Conservation (phyloP, 2,113 vertebrate genomes). For the Ammospiza nelsoni region DNA sequence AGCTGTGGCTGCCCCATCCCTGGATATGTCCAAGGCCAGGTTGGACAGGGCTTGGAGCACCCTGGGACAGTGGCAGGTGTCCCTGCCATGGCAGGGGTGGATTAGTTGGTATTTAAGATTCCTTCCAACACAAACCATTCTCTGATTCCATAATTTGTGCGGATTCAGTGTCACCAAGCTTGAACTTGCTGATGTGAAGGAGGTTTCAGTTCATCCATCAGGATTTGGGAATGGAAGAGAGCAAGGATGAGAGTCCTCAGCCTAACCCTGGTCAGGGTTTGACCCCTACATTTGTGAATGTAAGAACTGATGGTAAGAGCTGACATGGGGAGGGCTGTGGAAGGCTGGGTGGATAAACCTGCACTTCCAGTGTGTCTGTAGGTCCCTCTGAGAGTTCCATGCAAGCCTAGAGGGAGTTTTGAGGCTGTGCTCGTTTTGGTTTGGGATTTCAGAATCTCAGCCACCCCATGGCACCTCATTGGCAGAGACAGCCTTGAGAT, state of each 20-base stretch:
- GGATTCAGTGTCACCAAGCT: neutral
- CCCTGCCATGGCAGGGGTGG: neutral
- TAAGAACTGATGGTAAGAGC: neutral
- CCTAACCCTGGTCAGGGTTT: neutral
- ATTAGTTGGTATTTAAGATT: neutral
- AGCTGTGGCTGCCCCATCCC: neutral
- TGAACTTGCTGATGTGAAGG: neutral
- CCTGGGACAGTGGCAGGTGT: accelerated
- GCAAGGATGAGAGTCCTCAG: neutral
- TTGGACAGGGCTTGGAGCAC: accelerated
- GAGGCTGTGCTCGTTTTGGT: neutral
- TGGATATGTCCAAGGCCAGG: neutral
- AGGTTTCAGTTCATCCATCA: neutral
- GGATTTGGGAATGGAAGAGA: neutral
- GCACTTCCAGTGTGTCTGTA: neutral
- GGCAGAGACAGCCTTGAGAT: neutral
- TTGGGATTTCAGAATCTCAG: neutral
- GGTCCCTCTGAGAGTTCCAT: neutral
- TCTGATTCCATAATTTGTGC: neutral
- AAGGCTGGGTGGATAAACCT: neutral
- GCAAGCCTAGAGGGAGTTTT: neutral
- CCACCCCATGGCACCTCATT: accelerated
- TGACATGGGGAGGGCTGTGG: neutral
- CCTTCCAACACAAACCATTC: neutral
- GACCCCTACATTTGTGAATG: accelerated